Evolutionary conservation across 2,888 invertebrate species (phyloP).

Genomic region (Epistrophe eligans): DNA sequence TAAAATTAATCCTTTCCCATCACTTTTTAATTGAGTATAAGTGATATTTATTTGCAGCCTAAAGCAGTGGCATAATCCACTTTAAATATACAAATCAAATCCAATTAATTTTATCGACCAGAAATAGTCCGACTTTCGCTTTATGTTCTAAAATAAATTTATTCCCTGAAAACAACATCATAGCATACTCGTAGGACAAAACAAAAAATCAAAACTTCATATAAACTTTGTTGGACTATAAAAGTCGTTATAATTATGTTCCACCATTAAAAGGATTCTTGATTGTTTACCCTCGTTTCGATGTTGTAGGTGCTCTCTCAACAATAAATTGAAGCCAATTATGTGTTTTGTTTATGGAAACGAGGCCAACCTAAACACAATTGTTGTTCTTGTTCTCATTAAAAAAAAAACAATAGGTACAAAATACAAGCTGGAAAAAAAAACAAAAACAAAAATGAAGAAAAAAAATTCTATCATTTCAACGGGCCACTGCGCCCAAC

Average conservation of each 20-base stretch:
- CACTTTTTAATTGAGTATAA: slow-evolving; percentile 13
- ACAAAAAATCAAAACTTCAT: slow-evolving; percentile 4
- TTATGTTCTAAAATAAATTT: not conserved
- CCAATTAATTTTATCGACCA: slow-evolving; percentile 63
- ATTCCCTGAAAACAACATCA: not conserved
- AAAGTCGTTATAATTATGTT: slow-evolving; percentile 51
- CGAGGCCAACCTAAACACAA: slow-evolving; percentile 61
- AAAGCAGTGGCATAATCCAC: slow-evolving; percentile 46
- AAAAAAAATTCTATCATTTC: slow-evolving; percentile 47
- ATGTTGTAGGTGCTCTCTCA: slow-evolving; percentile 27
- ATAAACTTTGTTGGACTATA: not conserved
- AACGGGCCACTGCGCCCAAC: slow-evolving; percentile 37
- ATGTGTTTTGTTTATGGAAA: slow-evolving; percentile 45
- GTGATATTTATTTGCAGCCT: slow-evolving; percentile 18
- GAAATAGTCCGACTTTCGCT: slow-evolving; percentile 23
- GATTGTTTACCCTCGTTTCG: slow-evolving; percentile 43
- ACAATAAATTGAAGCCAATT: slow-evolving; percentile 48
- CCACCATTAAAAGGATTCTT: slow-evolving; percentile 55
- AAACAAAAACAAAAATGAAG: slow-evolving; percentile 9
- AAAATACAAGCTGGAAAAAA: not conserved
- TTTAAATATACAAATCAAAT: slow-evolving; percentile 41
- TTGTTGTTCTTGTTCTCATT: slow-evolving; percentile 48
- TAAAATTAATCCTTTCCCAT: not conserved
- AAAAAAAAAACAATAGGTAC: slow-evolving; percentile 27
- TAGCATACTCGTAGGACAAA: not conserved